Conservation (phyloP, 2,797 vertebrate genomes). For the Melanotaenia trifasciata region DNA sequence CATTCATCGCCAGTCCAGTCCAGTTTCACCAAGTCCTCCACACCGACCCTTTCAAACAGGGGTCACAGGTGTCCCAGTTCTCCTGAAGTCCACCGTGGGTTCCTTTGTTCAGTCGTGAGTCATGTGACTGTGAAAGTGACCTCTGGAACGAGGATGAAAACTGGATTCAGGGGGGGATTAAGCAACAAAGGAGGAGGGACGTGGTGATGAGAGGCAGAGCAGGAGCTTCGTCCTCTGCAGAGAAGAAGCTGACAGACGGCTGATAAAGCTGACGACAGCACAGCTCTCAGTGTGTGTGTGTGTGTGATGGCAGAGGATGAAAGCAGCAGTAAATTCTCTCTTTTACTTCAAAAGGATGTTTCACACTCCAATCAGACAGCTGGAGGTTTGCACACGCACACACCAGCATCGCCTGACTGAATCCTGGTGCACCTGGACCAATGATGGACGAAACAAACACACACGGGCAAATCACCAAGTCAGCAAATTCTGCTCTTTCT, state of each 20-base stretch:
- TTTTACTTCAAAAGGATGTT: slow-evolving; percentile 27
- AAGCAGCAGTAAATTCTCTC: slow-evolving; percentile 26
- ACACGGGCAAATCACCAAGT: slow-evolving; percentile 5
- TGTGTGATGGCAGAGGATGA: slow-evolving; percentile 19
- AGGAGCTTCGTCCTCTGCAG: not conserved
- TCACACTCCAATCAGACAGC: slow-evolving; percentile 3
- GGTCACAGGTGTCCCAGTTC: too few relatives aligned
- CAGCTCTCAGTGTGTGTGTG: not conserved
- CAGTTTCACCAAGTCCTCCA: too few relatives aligned
- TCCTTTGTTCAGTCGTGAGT: not conserved
- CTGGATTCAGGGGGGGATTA: slow-evolving; percentile 6
- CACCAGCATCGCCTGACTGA: not conserved
- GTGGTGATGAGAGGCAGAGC: slow-evolving; percentile 23
- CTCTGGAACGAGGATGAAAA: not conserved
- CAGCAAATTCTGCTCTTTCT: slow-evolving; percentile 22
- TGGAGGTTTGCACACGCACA: not conserved
- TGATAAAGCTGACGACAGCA: slow-evolving; percentile 51
- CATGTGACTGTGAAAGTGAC: slow-evolving; percentile 5
- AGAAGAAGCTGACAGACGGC: slow-evolving; percentile 45
- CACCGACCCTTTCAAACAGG: too few relatives aligned
- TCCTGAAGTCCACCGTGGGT: too few relatives aligned
- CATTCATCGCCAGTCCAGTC: too few relatives aligned
- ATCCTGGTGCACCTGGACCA: slow-evolving; percentile 55
- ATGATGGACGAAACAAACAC: slow-evolving; percentile 32
- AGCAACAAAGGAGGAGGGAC: slow-evolving; percentile 2